Base-by-base conservation (phyloP, 2,888 invertebrate species). In the Palloptera scutellata region DNA sequence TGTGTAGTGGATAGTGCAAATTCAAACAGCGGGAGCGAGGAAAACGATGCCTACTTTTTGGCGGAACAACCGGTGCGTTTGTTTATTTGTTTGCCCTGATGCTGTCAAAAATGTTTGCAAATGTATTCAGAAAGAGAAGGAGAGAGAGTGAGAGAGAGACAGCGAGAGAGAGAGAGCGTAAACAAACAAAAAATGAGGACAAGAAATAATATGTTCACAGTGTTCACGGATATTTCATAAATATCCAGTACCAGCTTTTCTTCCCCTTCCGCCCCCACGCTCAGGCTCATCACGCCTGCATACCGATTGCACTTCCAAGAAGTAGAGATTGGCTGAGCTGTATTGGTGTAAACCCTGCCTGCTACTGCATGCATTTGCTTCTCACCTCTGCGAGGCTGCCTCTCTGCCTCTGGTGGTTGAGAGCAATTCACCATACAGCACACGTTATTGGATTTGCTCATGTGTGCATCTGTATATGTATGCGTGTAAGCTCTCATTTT, bases 211-310 rank as follows among this genome's bases (percentile, higher is more conserved):
- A 6, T 30, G 30, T 48, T 8, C 12, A 15, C 15, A 48, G 48
- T 48, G 11, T 48, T 13, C 11, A 15, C 48, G 48, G 52, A 64
- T 64, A 64, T 64, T 64, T 64, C 64, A 64, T 64, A 64, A 64
- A 64, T 64, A 64, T 64, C 58, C 64, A 61, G 52, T 57, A 55
- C 19, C 13, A 19, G 41, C 57, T 54, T 6, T 53, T 13, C 9
- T 30, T 54, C 54, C 13, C 12, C 19, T 13, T 54, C 8, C 6
- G 13, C 43, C 48, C 57, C 41, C 57, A 41, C 48, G 11, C 12
- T 10, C n/a, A 10, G 48, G 1, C 12, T 4, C 48, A 13, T 13
- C 48, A 13, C 3, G 10, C 48, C 8, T 4, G 15, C 48, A 4
- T 4, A 1, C 10, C 48, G 11, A 10, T 40, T 52, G 64, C 52